Conservation (phyloP, 2,113 vertebrate genomes). For the Notothenia coriiceps region DNA sequence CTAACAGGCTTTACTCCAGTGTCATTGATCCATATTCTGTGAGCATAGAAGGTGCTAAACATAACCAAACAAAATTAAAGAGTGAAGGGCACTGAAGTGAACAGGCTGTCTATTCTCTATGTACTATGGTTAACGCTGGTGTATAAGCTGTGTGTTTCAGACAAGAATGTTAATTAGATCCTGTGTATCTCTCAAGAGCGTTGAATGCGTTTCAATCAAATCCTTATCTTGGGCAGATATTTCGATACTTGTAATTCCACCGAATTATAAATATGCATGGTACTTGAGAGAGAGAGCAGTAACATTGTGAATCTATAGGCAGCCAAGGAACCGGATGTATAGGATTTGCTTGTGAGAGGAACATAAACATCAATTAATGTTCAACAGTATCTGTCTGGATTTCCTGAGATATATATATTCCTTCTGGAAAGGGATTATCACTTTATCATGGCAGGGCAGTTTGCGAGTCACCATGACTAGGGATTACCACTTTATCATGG, state of each 20-base stretch:
- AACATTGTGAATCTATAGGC: neutral
- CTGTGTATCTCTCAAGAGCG: constrained; percentile 30
- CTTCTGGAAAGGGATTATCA: neutral
- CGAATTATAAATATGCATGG: constrained; percentile 10
- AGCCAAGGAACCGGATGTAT: no score
- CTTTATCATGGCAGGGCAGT: no score
- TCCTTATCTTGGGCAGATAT: constrained; percentile 17
- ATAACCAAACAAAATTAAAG: constrained; percentile 19
- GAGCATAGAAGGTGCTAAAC: constrained; percentile 3
- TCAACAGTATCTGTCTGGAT: neutral
- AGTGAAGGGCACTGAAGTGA: neutral
- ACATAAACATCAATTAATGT: constrained; percentile 4
- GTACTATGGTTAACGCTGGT: neutral
- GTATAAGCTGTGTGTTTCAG: neutral
- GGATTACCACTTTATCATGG: no score
- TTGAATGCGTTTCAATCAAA: constrained; percentile 23
- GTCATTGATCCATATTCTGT: constrained; percentile 40
- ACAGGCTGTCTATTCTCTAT: neutral
- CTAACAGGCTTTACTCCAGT: constrained; percentile 35
- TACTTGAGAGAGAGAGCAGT: neutral
- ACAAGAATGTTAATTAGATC: constrained; percentile 43
- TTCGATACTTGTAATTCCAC: neutral
- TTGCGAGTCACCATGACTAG: no score
- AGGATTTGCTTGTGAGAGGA: no score
- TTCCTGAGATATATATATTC: neutral